Evolutionary conservation across 1,140 invertebrate species (phyloP).

Genomic region (Bombus picipes): DNA sequence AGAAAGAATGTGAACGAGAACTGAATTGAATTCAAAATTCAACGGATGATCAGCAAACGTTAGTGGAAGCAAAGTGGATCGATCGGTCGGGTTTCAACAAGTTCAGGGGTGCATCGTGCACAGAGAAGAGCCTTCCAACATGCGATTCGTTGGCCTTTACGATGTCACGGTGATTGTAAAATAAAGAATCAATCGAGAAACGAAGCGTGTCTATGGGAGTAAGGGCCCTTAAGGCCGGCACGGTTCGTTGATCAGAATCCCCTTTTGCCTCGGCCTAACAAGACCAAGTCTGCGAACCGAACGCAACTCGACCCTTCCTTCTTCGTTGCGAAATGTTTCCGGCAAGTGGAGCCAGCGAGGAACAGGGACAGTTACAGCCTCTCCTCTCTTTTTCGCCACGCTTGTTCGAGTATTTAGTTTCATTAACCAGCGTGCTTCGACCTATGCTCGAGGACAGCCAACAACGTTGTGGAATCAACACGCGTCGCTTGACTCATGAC

Average conservation of each 20-base stretch:
- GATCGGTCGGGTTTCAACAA: constrained; percentile 25
- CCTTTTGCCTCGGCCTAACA: constrained; percentile 77
- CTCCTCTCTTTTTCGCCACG: constrained; percentile 20
- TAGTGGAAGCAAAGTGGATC: constrained; percentile 28
- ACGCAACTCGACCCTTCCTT: constrained; percentile 66
- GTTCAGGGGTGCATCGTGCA: background rate
- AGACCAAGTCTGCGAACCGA: constrained; percentile 76
- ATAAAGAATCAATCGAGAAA: constrained; percentile 83
- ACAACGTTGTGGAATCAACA: constrained; percentile 8
- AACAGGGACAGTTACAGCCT: background rate
- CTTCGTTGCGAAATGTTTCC: constrained; percentile 60
- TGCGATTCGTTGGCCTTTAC: constrained; percentile 61
- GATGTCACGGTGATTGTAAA: constrained; percentile 79
- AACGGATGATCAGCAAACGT: background rate
- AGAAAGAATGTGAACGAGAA: no score
- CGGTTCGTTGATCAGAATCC: constrained; percentile 78
- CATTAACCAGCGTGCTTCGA: constrained; percentile 27
- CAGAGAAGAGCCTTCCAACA: background rate
- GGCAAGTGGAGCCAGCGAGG: constrained; percentile 26
- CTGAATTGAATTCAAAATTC: background rate
- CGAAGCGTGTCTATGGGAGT: constrained; percentile 77
- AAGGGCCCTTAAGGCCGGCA: constrained; percentile 73
- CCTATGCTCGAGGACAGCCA: background rate
- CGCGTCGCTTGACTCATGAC: constrained; percentile 17
- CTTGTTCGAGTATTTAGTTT: constrained; percentile 40